Percentiles rank a stretch among this genome's conserved stretches.
Evolutionary conservation across 2,888 invertebrate genomes (phyloP).

Genomic region (Stenodema calcarata): DNA sequence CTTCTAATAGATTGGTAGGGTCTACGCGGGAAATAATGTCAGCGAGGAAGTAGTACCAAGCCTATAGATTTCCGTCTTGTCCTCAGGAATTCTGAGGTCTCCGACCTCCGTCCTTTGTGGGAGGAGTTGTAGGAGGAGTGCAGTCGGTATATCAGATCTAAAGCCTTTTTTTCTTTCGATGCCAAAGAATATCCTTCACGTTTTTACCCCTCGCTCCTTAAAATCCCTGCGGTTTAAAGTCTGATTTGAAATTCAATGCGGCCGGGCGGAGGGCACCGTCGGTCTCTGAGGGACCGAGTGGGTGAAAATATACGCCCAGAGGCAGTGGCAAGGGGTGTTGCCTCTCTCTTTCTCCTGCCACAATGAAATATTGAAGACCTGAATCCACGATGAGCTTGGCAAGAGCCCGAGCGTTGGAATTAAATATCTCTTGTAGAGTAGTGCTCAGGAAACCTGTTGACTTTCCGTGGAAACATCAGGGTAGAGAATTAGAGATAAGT

Average conservation of each 20-base stretch:
- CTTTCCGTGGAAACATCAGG: not conserved
- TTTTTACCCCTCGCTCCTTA: not conserved
- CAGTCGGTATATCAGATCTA: not conserved
- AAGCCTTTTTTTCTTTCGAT: no score
- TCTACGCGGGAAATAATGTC: no score
- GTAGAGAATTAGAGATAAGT: conserved; percentile 17
- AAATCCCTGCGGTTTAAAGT: conserved; percentile 19
- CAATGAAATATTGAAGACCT: conserved; percentile 30
- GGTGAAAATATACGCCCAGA: conserved; percentile 1
- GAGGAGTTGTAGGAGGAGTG: not conserved
- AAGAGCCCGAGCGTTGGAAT: not conserved
- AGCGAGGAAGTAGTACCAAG: no score
- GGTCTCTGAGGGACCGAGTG: not conserved
- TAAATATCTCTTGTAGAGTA: conserved; percentile 21
- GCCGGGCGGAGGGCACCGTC: not conserved
- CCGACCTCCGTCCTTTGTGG: no score
- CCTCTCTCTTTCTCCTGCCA: not conserved
- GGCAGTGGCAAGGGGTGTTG: not conserved
- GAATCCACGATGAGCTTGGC: conserved; percentile 25
- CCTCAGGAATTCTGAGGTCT: no score
- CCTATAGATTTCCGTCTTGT: no score
- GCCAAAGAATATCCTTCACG: not conserved
- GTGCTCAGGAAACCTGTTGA: conserved; percentile 2
- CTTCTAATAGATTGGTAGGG: no score
- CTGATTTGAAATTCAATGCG: conserved; percentile 19